Evolutionary conservation across 2,113 vertebrate genomes (phyloP).

Genomic region (Australoheros scitulus): DNA sequence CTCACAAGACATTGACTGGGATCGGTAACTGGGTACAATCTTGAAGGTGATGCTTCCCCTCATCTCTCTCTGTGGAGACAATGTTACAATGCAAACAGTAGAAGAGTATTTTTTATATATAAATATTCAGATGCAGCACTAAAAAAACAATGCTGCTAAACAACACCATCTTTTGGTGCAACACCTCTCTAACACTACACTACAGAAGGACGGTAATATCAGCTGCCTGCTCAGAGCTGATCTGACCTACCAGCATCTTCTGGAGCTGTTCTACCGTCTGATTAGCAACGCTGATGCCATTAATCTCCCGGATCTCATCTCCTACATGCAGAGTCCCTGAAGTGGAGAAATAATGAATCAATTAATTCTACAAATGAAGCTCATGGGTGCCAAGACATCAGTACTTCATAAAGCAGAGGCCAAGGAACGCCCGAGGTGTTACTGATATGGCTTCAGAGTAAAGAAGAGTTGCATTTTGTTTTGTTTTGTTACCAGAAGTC

Average conservation of each 20-base stretch:
- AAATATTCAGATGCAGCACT: neutral
- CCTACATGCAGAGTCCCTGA: slow-evolving; percentile 97
- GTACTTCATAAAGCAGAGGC: neutral
- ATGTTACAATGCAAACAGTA: neutral
- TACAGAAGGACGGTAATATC: neutral
- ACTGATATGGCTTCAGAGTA: neutral
- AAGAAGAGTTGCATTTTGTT: neutral
- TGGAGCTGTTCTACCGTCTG: slow-evolving; percentile 99
- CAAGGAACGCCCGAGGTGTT: neutral
- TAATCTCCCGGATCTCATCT: slow-evolving; percentile 98
- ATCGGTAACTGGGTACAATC: slow-evolving; percentile 98
- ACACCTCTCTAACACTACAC: neutral
- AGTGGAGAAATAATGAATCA: slow-evolving; percentile 16
- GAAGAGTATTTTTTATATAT: neutral
- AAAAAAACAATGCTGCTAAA: neutral
- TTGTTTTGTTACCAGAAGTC: neutral
- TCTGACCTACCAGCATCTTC: slow-evolving; percentile 94
- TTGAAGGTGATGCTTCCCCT: slow-evolving; percentile 99
- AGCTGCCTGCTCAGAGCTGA: neutral
- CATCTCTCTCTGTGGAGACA: slow-evolving; percentile 90
- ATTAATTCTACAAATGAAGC: slow-evolving; percentile 19
- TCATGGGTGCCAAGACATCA: neutral
- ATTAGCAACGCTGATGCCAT: slow-evolving; percentile 97
- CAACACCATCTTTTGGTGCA: neutral
- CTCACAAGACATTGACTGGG: slow-evolving; percentile 95